phyloP scores from a whole-genome alignment of 53 echinoderm and acorn worm genomes.

The Echinarachnius parma region DNA sequence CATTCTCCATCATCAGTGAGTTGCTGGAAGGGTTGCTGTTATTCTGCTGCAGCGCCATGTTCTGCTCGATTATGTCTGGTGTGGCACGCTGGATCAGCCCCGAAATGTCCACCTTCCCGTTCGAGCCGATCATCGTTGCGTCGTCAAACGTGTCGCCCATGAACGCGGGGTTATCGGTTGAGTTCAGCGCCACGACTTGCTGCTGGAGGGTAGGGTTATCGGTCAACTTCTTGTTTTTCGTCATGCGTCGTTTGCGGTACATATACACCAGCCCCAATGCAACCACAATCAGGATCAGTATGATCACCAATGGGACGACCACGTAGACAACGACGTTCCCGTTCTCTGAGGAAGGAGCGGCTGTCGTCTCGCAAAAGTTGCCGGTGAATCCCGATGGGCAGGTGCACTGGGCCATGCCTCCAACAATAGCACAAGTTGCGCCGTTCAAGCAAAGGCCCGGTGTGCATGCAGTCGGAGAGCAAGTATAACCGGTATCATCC shows the following conservation, averaged over 20 bases:
- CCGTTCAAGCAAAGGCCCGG: slow-evolving; percentile 41
- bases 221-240: slow-evolving; percentile 33
- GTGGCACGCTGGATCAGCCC: slow-evolving; percentile 55
- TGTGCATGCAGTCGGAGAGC: slow-evolving; percentile 19
- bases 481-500: slow-evolving; percentile 53
- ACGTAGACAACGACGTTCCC: slow-evolving; percentile 32
- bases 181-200: slow-evolving; percentile 27
- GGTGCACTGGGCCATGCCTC: slow-evolving; percentile 15
- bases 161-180: slow-evolving; percentile 69
- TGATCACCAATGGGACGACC: slow-evolving; percentile 43
- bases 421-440: slow-evolving; percentile 21
- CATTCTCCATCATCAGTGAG: slow-evolving; percentile 68
- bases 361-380: slow-evolving; percentile 12
- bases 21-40: slow-evolving; percentile 54
- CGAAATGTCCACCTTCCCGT: slow-evolving; percentile 27
- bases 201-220: neutral
- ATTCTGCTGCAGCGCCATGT: slow-evolving; percentile 41
- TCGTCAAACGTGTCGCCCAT: slow-evolving; percentile 75
- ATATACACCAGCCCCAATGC: slow-evolving; percentile 42
- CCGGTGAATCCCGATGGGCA: slow-evolving; percentile 44
- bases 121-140: slow-evolving; percentile 81
- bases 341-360: neutral
- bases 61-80: slow-evolving; percentile 91
- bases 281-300: slow-evolving; percentile 57
- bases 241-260: slow-evolving; percentile 39